Conservation (phyloP, 2,888 invertebrate species). For the Phania funesta region DNA sequence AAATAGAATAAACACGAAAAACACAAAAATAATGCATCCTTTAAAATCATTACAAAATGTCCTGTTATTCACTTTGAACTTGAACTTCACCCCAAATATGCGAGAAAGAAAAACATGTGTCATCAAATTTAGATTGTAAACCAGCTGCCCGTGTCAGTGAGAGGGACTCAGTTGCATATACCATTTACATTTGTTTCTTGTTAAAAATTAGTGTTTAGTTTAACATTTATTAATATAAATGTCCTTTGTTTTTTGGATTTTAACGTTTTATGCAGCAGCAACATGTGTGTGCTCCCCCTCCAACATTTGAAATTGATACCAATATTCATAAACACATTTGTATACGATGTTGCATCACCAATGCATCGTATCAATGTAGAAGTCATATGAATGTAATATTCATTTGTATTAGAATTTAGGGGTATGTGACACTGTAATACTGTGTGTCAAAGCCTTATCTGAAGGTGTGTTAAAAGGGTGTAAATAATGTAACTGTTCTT, state of each 20-base stretch:
- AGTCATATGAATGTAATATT: constrained; percentile 2
- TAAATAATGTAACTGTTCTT: constrained; percentile 31
- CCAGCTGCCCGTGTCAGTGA: constrained; percentile 41
- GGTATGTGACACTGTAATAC: constrained; percentile 21
- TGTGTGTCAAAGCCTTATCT: constrained; percentile 27
- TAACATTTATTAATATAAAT: constrained; percentile 65
- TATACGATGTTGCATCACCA: constrained; percentile 27
- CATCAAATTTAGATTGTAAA: constrained; percentile 33
- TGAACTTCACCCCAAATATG: constrained; percentile 48
- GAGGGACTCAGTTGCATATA: constrained; percentile 25
- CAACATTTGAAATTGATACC: constrained; percentile 23
- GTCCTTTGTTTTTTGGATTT: constrained; percentile 35
- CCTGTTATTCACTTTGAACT: constrained; percentile 46
- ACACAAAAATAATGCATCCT: constrained; percentile 22
- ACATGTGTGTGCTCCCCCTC: constrained; percentile 41
- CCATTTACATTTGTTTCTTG: constrained; percentile 67
- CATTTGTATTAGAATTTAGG: background rate
- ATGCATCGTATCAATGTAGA: background rate
- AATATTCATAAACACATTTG: constrained; percentile 1
- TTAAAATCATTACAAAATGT: constrained; percentile 47
- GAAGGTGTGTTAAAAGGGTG: constrained; percentile 53
- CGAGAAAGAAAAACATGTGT: constrained; percentile 48
- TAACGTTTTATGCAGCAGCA: constrained; percentile 44
- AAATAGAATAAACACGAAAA: constrained; percentile 31
- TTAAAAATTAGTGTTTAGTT: constrained; percentile 68